Base-by-base conservation (phyloP, 2,888 invertebrate species). In the Operophtera brumata region DNA sequence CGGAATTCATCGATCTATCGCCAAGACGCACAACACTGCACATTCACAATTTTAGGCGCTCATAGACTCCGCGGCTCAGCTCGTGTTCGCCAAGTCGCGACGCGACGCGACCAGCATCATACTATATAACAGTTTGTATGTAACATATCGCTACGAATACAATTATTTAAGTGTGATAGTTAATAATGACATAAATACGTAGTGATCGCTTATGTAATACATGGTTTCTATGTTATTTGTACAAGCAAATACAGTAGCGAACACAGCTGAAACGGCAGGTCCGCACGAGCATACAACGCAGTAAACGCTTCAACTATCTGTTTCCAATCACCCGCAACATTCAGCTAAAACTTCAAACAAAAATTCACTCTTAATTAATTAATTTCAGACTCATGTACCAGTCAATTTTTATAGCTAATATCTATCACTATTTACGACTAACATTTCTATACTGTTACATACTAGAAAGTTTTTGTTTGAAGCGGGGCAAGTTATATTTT, bases 361-460 rank as follows among this genome's bases (percentile, higher is more conserved):
- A 69, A 79, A 82, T 81, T 79, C 79, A 69, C 65, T 69, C 72
- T 76, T 76, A 78, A 73, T 76, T 76, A 78, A 73, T 76, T 76
- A 77, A 82, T 70, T 78, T 86, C 82, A 84, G 83, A 85, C 84
- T 84, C 80, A 76, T 75, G 69, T 70, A 74, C 76, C 78, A 81
- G 79, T 80, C 81, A 71, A 74, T 67, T 60, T 69, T 69, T 69
- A 71, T 71, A 70, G 71, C 71, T 70, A 77, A 69, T 68, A 70
- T 81, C 80, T 81, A 79, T 82, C 48, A 79, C 84, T 79, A 73
- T 73, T 69, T 69, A 69, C 78, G 77, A 59, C 69, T 62, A 73
- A 77, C 72, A 72, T 67, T 62, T 67, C 65, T 68, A 69, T 69
- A 64, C 62, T 64, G 54, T 54, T 57, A 52, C 26, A 52, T 63